phyloP scores from a whole-genome alignment of 2,888 invertebrate genomes.

The Drosophila anceps region DNA sequence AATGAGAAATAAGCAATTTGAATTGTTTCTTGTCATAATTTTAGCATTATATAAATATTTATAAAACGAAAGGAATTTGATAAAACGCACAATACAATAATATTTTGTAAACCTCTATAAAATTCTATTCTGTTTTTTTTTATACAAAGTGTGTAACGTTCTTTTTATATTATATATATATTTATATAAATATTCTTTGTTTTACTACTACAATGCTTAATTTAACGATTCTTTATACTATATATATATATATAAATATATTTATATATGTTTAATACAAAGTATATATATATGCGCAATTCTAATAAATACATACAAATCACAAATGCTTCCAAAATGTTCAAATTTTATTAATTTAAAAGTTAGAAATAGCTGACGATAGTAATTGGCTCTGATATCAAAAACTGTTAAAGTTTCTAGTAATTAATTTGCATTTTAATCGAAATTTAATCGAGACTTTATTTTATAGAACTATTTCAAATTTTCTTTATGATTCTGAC shows the following conservation, averaged over 20 bases:
- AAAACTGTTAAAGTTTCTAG: too few species aligned
- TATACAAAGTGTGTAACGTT: slow-evolving; percentile 49
- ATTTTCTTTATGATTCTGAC: neutral
- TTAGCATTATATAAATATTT: slow-evolving; percentile 38
- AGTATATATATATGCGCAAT: slow-evolving; percentile 64
- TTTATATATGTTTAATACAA: slow-evolving; percentile 49
- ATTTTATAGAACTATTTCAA: too few species aligned
- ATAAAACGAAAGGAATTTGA: slow-evolving; percentile 28
- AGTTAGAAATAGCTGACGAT: neutral
- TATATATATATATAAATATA: slow-evolving; percentile 36
- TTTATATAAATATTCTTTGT: slow-evolving; percentile 44
- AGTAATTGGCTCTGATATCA: too few species aligned
- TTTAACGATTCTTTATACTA: slow-evolving; percentile 64
- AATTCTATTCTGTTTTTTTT: slow-evolving; percentile 41
- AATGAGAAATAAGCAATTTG: slow-evolving; percentile 27
- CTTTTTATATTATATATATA: slow-evolving; percentile 13
- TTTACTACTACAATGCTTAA: slow-evolving; percentile 66
- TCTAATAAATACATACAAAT: slow-evolving; percentile 73
- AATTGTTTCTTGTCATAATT: slow-evolving; percentile 49
- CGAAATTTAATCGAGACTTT: too few species aligned
- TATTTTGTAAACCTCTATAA: slow-evolving; percentile 49
- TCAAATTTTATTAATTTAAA: neutral
- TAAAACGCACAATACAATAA: slow-evolving; percentile 62
- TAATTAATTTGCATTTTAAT: too few species aligned
- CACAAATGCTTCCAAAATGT: slow-evolving; percentile 67